phyloP scores from a whole-genome alignment of 1,140 invertebrate species.

The Acromyrmex echinatior region DNA sequence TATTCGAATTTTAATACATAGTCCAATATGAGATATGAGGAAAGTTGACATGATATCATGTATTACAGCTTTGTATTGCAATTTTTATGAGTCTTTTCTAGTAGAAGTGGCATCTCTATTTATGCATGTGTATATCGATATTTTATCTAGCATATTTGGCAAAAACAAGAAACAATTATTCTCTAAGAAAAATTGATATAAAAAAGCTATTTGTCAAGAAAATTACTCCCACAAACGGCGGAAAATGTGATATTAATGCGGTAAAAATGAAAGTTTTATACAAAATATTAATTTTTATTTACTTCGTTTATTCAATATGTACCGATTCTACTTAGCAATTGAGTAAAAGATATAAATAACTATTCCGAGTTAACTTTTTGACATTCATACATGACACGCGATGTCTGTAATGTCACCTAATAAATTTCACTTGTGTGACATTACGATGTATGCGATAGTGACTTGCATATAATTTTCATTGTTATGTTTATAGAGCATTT shows the following conservation, averaged over 20 bases:
- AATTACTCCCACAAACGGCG: neutral
- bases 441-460: constrained; percentile 6
- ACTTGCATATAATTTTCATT: constrained; percentile 16
- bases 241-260: neutral
- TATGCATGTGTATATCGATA: neutral
- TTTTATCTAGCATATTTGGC: neutral
- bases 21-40: neutral
- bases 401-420: neutral
- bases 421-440: constrained; percentile 5
- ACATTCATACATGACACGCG: neutral
- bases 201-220: constrained; percentile 25
- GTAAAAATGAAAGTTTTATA: neutral
- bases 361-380: neutral
- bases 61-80: neutral
- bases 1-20: constrained; percentile 29
- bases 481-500: constrained; percentile 1
- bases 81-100: neutral
- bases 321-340: neutral
- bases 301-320: neutral
- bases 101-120: neutral
- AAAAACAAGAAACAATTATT: neutral
- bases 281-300: constrained; percentile 8
- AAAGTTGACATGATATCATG: neutral
- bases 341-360: neutral
- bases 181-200: neutral